Conservation (phyloP, 2,888 invertebrate genomes). For the Saturnia pavonia region DNA sequence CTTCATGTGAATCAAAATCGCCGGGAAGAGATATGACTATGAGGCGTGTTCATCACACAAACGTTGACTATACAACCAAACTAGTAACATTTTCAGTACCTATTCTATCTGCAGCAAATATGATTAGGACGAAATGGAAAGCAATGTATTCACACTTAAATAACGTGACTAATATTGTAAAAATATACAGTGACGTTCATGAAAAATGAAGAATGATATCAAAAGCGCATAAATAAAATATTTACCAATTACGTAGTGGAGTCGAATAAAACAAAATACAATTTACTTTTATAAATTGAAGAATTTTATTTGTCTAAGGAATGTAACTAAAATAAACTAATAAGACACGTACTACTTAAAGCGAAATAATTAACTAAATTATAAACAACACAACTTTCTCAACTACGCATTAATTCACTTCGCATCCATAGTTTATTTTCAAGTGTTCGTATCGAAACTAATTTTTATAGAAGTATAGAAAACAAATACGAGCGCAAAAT, state of each 20-base stretch:
- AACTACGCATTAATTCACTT: constrained; percentile 8
- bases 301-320: constrained; percentile 45
- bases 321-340: constrained; percentile 52
- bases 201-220: no score
- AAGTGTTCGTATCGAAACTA: background rate
- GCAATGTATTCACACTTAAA: no score
- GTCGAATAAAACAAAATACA: background rate
- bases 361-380: constrained; percentile 24
- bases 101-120: no score
- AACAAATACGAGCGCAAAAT: background rate
- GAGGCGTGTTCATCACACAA: no score
- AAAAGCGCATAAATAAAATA: no score
- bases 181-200: no score
- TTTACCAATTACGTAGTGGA: background rate
- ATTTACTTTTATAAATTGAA: constrained; percentile 25
- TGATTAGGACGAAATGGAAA: no score
- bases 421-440: background rate
- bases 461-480: background rate
- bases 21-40: no score
- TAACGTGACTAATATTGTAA: no score
- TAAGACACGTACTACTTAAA: constrained; percentile 31
- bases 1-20: no score
- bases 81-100: no score
- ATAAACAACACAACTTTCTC: constrained; percentile 6
- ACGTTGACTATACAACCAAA: no score